Evolutionary conservation across 2,888 invertebrate species (phyloP).

Genomic region (Thymelicus lineola): DNA sequence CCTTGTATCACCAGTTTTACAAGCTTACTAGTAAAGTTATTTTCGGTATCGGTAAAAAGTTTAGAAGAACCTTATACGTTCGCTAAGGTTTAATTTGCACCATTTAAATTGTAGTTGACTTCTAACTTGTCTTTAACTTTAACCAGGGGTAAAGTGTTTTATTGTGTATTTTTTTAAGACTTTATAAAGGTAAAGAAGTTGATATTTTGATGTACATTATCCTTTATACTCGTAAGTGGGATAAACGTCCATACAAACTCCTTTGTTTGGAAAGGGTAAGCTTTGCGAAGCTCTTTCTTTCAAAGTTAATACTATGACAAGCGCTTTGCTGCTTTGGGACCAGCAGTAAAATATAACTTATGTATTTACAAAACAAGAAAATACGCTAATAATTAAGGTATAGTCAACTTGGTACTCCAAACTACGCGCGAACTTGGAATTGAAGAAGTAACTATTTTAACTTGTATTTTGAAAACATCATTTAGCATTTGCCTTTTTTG

Average conservation of each 20-base stretch:
- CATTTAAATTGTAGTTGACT: no score
- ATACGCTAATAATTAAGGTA: not conserved
- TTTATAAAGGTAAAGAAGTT: not conserved
- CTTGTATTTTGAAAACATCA: not conserved
- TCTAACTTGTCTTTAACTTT: no score
- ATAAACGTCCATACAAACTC: not conserved
- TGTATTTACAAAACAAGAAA: not conserved
- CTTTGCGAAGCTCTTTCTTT: constrained; percentile 2
- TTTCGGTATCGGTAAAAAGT: no score
- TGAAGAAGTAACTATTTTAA: not conserved
- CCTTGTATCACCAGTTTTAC: no score
- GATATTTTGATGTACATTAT: not conserved
- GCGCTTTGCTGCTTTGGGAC: constrained; percentile 8
- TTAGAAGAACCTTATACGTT: no score
- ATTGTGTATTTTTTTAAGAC: no score
- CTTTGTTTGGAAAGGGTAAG: constrained; percentile 8
- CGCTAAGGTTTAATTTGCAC: no score
- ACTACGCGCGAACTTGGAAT: not conserved
- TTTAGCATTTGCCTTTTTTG: not conserved
- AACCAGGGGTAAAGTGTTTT: no score
- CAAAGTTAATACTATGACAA: constrained; percentile 5
- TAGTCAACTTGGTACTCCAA: constrained; percentile 3
- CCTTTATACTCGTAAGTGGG: not conserved
- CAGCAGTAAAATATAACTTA: constrained; percentile 4
- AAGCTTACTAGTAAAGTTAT: no score